phyloP scores from a whole-genome alignment of 2,797 vertebrate genomes.

The Chelonia mydas region DNA sequence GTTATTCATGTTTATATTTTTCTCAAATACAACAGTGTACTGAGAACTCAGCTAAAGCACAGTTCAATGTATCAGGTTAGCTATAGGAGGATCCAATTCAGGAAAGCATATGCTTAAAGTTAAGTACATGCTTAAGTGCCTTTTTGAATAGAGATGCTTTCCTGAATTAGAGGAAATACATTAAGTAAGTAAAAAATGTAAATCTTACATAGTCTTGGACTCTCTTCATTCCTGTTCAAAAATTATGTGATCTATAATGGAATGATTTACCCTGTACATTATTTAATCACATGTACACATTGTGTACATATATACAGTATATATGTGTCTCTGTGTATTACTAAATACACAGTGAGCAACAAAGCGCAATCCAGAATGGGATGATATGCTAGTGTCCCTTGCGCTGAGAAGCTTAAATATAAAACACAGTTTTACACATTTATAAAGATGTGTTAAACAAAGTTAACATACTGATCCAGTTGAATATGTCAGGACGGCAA shows the following conservation, averaged over 20 bases:
- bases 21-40: neutral
- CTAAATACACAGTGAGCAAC: neutral
- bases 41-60: neutral
- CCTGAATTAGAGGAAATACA: neutral
- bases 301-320: neutral
- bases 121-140: neutral
- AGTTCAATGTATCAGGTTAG: neutral
- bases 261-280: neutral
- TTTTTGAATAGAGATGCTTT: neutral
- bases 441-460: conserved; percentile 18
- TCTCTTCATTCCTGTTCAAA: neutral
- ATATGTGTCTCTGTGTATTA: neutral
- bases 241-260: neutral
- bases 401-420: neutral
- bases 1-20: neutral
- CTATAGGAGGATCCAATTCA: neutral
- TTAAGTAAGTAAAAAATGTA: neutral
- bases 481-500: conserved; percentile 58
- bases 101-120: neutral
- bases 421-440: neutral
- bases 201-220: neutral
- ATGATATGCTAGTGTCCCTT: neutral
- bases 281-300: neutral
- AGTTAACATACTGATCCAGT: neutral
- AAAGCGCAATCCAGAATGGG: neutral